A percentile compares a stretch with the other conserved stretches of the same genome.
These are phyloP conservation scores for Pongo pygmaeus DNA, from an alignment of 2,113 vertebrate species.

Conservation along the genomic window DNA sequence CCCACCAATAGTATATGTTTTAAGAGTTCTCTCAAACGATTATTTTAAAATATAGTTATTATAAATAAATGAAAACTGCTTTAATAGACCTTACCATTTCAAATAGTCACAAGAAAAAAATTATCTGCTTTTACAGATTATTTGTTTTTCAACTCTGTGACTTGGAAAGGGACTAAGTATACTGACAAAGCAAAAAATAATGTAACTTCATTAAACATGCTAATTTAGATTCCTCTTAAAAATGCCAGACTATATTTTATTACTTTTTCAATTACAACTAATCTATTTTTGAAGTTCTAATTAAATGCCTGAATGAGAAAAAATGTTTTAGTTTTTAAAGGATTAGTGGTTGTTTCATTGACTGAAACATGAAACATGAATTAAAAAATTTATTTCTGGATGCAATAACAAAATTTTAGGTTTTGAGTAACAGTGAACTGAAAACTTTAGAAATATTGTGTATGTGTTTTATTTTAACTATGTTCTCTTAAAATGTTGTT, in stretches of 20 bases:
- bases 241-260: conserved; percentile 78
- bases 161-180: conserved; percentile 74
- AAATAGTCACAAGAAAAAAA: conserved; percentile 65
- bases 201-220: conserved; percentile 83
- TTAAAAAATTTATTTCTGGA: conserved; percentile 25
- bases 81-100: conserved; percentile 80
- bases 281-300: conserved; percentile 84
- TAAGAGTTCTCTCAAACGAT: conserved; percentile 68
- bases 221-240: conserved; percentile 82
- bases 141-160: conserved; percentile 71
- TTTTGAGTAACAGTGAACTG: not conserved
- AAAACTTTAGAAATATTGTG: not conserved
- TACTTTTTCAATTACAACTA: conserved; percentile 84
- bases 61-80: conserved; percentile 69
- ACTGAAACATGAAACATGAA: not conserved
- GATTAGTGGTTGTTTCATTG: conserved; percentile 51
- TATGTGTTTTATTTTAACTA: not conserved
- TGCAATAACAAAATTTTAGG: not conserved
- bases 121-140: conserved; percentile 68
- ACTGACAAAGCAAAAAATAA: conserved; percentile 85
- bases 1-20: not conserved
- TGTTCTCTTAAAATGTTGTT: not conserved
- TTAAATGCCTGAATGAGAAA: conserved; percentile 82
- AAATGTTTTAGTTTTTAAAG: conserved; percentile 60
- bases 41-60: conserved; percentile 74